Base-by-base conservation (phyloP, 2,113 vertebrate genomes). In the Thunnus maccoyii region DNA sequence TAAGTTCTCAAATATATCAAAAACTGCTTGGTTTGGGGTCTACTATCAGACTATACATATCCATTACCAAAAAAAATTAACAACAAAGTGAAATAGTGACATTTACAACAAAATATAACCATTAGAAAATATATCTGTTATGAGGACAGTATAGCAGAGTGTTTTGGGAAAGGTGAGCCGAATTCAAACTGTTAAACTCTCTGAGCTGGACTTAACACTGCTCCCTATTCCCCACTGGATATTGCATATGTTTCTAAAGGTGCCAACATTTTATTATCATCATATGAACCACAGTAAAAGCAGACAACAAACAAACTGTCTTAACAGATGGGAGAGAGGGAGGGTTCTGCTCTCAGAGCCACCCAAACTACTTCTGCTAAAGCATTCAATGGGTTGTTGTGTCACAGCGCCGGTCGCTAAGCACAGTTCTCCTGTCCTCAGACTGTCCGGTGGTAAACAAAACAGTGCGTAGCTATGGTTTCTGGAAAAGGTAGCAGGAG, bases 391-490 rank as follows among this genome's bases (percentile, higher is more conserved):
- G 71, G 77, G 60, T 67, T 66, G 46, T 56, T 10, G 30, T 82
- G 85, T 85, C 74, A 14, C 74, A 51, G 58, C 50, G 69, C 64
- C 41, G 36, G 60, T 75, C 50, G 76, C 74, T 77, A 60, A 75
- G 69, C 16, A 50, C 71, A 57, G 63, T 73, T 71, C 32, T 17
- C 46, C 15, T 73, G 71, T 75, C 77, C 71, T 69, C 48, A 56
- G 25, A 68, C 71, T 1, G 7, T 87, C 71, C 73, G 4, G 16
- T 2, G 47, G 76, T 82, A 91, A 92, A 91, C 89, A 90, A 85
- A 91, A 91, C 82, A 79, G 13, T 4, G 32, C 0, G 74, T 90
- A 57, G 63, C 83, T 52, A 83, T 80, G 83, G 88, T 76, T 79
- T 83, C 91, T 48, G 70, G 58, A 44, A 72, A 86, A 83, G 66